These are phyloP conservation scores for Automeris io DNA, from an alignment of 2,888 invertebrate genomes.

Conservation along the genomic window DNA sequence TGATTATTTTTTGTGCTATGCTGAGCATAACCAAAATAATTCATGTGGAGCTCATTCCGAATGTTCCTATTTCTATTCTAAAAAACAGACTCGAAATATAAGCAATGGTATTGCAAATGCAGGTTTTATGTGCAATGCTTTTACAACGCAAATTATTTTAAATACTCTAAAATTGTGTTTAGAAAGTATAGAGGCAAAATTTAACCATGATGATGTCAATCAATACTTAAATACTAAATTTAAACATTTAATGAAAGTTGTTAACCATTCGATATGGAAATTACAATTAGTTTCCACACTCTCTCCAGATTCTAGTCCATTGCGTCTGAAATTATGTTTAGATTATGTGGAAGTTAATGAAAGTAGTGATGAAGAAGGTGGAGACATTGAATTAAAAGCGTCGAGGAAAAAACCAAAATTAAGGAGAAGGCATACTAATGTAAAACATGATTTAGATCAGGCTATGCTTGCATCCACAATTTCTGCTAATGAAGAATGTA, in stretches of 20 bases:
- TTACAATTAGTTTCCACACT: constrained; percentile 80
- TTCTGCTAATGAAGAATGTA: constrained; percentile 54
- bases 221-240: constrained; percentile 33
- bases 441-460: constrained; percentile 54
- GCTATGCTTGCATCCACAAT: constrained; percentile 56
- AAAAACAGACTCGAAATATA: constrained; percentile 46
- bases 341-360: constrained; percentile 66
- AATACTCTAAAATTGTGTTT: constrained; percentile 75
- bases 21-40: constrained; percentile 59
- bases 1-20: constrained; percentile 76
- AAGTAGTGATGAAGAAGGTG: constrained; percentile 67
- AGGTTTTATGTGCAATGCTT: constrained; percentile 78
- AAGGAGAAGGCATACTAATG: constrained; percentile 46
- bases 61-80: constrained; percentile 69
- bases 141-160: constrained; percentile 76
- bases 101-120: constrained; percentile 39
- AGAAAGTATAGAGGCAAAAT: constrained; percentile 60
- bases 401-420: constrained; percentile 56
- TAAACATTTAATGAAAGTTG: constrained; percentile 59
- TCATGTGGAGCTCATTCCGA: constrained; percentile 66
- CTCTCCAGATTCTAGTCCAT: constrained; percentile 63
- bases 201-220: constrained; percentile 37
- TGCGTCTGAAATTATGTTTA: constrained; percentile 56
- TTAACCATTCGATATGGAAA: constrained; percentile 84
- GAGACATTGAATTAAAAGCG: constrained; percentile 45